Percentiles rank a stretch among this genome's conserved stretches.
Conservation (phyloP, 2,113 vertebrate genomes). For the Microcebus jonahi region DNA sequence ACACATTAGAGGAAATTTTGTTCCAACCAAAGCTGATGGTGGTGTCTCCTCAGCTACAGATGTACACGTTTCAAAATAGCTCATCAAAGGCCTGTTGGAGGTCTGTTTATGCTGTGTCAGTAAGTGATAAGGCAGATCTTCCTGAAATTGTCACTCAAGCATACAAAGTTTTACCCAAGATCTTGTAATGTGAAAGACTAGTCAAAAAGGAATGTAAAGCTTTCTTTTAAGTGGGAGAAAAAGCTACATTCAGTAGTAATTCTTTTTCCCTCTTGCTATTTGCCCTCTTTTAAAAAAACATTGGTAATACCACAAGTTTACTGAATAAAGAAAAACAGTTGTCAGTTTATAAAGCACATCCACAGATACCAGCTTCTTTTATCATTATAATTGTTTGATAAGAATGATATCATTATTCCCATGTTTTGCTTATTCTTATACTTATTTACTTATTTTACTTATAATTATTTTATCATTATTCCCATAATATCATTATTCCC, state of each 20-base stretch:
- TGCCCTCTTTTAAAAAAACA: neutral
- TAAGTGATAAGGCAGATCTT: neutral
- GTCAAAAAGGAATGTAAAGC: neutral
- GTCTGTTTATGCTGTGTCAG: neutral
- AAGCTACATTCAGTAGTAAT: neutral
- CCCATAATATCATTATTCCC: too few relatives aligned
- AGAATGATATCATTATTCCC: neutral
- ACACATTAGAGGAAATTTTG: neutral
- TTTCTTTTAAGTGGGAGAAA: conserved; percentile 1
- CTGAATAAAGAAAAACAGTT: neutral
- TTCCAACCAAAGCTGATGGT: neutral
- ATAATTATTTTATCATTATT: too few relatives aligned
- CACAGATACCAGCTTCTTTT: neutral
- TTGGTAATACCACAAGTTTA: neutral
- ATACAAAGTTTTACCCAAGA: neutral
- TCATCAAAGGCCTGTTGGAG: neutral
- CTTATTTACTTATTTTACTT: too few relatives aligned
- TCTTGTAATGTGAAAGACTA: neutral
- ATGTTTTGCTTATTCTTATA: neutral
- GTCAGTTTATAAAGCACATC: neutral
- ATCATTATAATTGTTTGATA: neutral
- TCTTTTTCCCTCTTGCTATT: neutral
- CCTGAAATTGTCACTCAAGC: neutral
- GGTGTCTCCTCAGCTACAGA: neutral
- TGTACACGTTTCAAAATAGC: neutral